A percentile compares a stretch with the other conserved stretches of the same genome.
These are phyloP conservation scores for Selene dorsalis DNA, from an alignment of 2,797 vertebrate genomes.

Conservation along the genomic window DNA sequence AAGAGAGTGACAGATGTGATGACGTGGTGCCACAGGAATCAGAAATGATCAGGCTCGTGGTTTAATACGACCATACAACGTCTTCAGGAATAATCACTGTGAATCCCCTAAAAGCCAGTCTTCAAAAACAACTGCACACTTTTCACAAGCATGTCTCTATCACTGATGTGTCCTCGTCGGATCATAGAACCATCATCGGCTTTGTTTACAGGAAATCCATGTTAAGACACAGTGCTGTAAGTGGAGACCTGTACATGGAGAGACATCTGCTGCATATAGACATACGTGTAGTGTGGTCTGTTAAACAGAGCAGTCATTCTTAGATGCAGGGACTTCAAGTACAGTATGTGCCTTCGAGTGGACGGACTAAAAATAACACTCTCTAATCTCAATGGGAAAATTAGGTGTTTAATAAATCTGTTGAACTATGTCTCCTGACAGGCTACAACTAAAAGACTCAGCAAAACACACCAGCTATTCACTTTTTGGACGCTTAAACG, in stretches of 20 bases:
- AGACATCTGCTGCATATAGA: conserved; percentile 54
- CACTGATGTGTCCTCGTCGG: conserved; percentile 13
- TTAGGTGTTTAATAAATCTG: conserved; percentile 82
- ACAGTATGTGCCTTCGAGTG: conserved; percentile 52
- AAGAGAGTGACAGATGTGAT: conserved; percentile 50
- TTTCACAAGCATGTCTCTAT: conserved; percentile 13
- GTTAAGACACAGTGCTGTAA: conserved; percentile 33
- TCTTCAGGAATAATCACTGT: conserved; percentile 21
- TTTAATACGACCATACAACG: conserved; percentile 17
- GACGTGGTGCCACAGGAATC: conserved; percentile 50
- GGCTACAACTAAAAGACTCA: conserved; percentile 75
- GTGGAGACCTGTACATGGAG: conserved; percentile 32
- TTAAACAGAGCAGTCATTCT: conserved; percentile 61
- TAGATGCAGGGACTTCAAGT: conserved; percentile 56
- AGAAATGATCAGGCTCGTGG: conserved; percentile 42
- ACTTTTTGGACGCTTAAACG: conserved; percentile 67
- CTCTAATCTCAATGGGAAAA: conserved; percentile 76
- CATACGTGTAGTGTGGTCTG: conserved; percentile 18
- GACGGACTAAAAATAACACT: conserved; percentile 76
- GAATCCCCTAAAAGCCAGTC: conserved; percentile 22
- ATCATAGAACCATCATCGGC: conserved; percentile 54
- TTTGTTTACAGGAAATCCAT: conserved; percentile 39
- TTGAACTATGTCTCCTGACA: conserved; percentile 76
- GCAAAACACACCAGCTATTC: conserved; percentile 77
- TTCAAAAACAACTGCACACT: conserved; percentile 36